Conservation (phyloP, 2,888 invertebrate species). For the Tromatobia lineatoria region DNA sequence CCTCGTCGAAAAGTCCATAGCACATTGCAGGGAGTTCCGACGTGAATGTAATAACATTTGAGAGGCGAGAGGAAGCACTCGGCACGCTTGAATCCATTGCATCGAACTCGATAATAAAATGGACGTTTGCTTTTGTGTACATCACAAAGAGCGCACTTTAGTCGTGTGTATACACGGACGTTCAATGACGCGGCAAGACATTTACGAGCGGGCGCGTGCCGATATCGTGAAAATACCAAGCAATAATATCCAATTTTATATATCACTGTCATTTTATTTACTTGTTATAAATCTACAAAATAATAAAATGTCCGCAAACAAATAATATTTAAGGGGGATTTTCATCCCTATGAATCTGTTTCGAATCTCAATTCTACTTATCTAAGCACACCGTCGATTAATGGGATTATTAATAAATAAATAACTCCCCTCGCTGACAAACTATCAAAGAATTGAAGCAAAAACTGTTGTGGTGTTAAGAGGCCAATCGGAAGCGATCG, state of each 20-base stretch:
- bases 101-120: constrained; percentile 58
- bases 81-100: constrained; percentile 31
- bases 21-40: constrained; percentile 12
- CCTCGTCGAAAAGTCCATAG: constrained; percentile 36
- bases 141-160: constrained; percentile 4
- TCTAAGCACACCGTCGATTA: background rate
- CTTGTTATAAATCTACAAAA: no score
- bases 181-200: constrained; percentile 67
- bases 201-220: constrained; percentile 67
- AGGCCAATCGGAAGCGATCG: constrained; percentile 43
- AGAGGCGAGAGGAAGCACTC: constrained; percentile 31
- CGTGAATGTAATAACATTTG: constrained; percentile 6
- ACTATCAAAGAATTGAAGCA: background rate
- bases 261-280: no score
- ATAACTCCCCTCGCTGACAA: background rate
- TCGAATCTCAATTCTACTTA: background rate
- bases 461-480: constrained; percentile 13
- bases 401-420: background rate
- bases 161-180: constrained; percentile 17
- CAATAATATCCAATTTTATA: no score
- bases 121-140: constrained; percentile 22
- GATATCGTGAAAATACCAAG: constrained; percentile 55
- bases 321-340: no score
- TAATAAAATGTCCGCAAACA: no score
- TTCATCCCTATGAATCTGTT: no score